Conservation (phyloP, 2,113 vertebrate species). For the Aythya baeri region DNA sequence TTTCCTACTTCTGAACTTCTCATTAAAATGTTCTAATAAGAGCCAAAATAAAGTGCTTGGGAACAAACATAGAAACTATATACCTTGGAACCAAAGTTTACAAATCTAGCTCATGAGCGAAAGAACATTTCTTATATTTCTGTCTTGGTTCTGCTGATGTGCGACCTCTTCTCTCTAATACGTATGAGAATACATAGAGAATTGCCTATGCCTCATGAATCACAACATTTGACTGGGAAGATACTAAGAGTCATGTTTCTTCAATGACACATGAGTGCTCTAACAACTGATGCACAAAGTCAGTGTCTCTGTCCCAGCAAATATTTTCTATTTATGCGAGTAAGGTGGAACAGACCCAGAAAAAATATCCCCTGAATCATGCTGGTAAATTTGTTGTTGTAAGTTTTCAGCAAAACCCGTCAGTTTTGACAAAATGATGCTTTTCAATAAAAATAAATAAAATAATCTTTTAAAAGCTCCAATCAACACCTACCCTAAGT, state of each 20-base stretch:
- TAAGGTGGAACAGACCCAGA: neutral
- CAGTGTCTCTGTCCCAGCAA: neutral
- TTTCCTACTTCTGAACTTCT: neutral
- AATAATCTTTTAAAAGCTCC: neutral
- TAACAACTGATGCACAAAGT: neutral
- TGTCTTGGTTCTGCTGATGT: neutral
- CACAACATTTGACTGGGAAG: neutral
- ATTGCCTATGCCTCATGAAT: neutral
- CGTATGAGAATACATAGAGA: neutral
- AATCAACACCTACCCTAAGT: neutral
- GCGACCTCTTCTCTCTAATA: neutral
- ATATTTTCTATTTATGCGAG: neutral
- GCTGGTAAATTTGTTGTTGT: neutral
- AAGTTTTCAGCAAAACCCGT: neutral
- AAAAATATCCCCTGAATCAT: neutral
- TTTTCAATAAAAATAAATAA: neutral
- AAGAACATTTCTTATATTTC: neutral
- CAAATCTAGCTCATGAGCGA: neutral
- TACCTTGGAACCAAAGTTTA: neutral
- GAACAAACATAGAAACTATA: neutral
- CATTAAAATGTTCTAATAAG: neutral
- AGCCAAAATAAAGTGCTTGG: neutral
- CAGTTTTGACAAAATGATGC: neutral
- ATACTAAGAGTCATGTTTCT: neutral
- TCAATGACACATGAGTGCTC: accelerated